These are phyloP conservation scores for Tribolium castaneum DNA, from an alignment of 1,140 invertebrate species.

Conservation along the genomic window DNA sequence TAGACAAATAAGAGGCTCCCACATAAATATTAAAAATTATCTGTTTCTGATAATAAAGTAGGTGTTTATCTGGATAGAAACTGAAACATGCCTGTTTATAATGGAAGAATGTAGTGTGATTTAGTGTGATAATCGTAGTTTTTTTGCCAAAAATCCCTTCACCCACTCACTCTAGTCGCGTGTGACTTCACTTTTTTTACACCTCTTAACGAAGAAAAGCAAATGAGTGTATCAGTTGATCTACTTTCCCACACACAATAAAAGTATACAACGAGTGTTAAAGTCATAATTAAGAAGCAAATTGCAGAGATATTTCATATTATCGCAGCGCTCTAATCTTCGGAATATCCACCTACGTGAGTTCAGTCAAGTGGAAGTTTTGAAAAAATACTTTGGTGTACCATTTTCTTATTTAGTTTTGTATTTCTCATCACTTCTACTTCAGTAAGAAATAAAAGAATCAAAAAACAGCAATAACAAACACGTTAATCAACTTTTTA, in stretches of 20 bases:
- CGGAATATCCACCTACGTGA: background rate
- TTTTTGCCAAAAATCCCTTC: too few species aligned
- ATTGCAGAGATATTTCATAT: background rate
- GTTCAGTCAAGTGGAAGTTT: background rate
- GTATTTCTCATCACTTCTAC: background rate
- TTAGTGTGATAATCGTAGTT: background rate
- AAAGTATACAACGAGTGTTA: background rate
- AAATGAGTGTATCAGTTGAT: slow-evolving; percentile 18
- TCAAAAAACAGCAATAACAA: background rate
- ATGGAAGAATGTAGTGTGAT: background rate
- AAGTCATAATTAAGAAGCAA: background rate
- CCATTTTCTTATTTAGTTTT: background rate
- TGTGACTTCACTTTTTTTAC: background rate
- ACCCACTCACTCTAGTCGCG: background rate
- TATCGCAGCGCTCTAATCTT: background rate
- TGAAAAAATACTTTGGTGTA: background rate
- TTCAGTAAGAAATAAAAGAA: background rate
- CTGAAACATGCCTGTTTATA: background rate
- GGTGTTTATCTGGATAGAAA: too few species aligned
- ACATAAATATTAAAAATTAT: background rate
- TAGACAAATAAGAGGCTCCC: background rate
- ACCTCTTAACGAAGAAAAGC: background rate
- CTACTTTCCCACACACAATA: slow-evolving; percentile 18
- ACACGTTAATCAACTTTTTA: too few species aligned
- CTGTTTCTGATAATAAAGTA: background rate